Base-by-base conservation (phyloP, 2,888 invertebrate species). In the Dermolepida albohirtum region DNA sequence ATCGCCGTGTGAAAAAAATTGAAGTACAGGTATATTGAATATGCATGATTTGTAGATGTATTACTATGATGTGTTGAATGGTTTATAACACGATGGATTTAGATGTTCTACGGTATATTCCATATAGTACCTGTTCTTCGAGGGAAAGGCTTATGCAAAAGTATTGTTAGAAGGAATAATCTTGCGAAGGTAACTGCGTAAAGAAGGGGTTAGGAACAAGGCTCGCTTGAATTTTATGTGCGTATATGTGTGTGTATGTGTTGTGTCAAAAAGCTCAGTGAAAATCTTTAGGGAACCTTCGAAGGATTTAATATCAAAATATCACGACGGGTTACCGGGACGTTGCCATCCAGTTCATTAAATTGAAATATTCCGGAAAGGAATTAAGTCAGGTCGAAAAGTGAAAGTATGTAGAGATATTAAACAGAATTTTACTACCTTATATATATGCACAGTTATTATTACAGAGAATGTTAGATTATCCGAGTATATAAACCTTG, bases 251-350 rank as follows among this genome's bases (percentile, higher is more conserved):
- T n/a, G 17, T 39, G 41, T 55, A 16, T 29, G 34, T 12, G 49
- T 47, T 40, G 51, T 62, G 49, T 62, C 40, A 43, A 50, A 50
- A 68, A 64, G 68, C 64, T 64, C 55, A 51, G 59, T n/a, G 51
- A 39, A 34, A 51, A 54, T 64, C 51, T 68, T 64, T 47, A n/a
- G 64, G 64, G 64, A 50, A 41, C 44, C 49, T 29, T 67, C 54
- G 62, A 57, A 49, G 64, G 68, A 64, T 55, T 67, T 67, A 68
- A 64, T 57, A 29, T 76, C 74, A 73, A 75, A 77, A 77, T 77
- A 76, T 75, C 76, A 72, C 77, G 65, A 69, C 69, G 76, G 76
- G 78, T 76, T 76, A 75, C 73, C 77, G 76, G 77, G 78, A 77
- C 76, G 72, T 75, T 73, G 72, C 72, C 72, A 75, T 74, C 74